Evolutionary conservation across 2,888 invertebrate genomes (phyloP), one percentile per base, ranked within the genome.

Genomic region (Phasia obesa): DNA sequence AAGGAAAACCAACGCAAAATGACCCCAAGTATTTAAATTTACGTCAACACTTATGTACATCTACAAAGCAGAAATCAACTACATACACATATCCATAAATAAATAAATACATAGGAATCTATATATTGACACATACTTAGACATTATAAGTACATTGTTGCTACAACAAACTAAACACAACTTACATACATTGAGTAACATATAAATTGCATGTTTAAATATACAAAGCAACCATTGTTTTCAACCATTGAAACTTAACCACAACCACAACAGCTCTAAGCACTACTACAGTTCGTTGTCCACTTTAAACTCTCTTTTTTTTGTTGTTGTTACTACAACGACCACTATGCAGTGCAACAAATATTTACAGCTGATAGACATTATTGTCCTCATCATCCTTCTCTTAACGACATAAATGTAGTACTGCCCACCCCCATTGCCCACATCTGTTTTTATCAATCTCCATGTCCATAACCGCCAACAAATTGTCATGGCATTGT

Each of bases 251-350:
- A 47, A 76, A 83, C 60, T 67, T 57, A 76, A 83, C 83, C 83
- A 71, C 83, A 83, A 83, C 79, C 83, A 76, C 83, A 83, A 83
- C 79, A 76, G 71, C 75, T 79, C 62, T 62, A 62, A 83, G 75
- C 79, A 83, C 79, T 83, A 73, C 60, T 44, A 49, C 47, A 74
- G 17, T 64, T 74, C 53, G 42, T 69, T 57, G 65, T 62, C 51
- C 60, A 44, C 44, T 77, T 44, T 47, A 62, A 60, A 62, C 42
- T 62, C 59, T 25, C 17, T 49, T 17, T 47, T 65, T 59, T 47
- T 57, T 49, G 19, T 55, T 19, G 27, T 15, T 31, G 38, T 31
- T 19, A 25, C 49, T 17, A 27, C 19, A 27, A 25, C 19, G 15
- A 59, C 27, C 38, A 53, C 47, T 53, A 25, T 13, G 15, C 31